Conservation (phyloP, 2,888 invertebrate genomes). For the Pristionchus arcanus region DNA sequence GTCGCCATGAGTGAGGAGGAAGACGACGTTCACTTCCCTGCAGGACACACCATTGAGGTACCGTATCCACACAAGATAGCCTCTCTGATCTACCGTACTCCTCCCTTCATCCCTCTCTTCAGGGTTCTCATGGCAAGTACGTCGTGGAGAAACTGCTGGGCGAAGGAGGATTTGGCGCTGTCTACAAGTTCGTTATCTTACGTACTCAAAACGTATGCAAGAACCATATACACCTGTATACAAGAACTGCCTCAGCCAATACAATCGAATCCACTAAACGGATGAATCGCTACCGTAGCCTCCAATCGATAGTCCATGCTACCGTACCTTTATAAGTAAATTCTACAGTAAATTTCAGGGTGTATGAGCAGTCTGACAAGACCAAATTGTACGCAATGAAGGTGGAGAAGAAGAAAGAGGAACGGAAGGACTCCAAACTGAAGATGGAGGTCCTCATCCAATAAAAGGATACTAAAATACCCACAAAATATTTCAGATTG, state of each 20-base stretch:
- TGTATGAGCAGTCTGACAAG: slow-evolving; percentile 64
- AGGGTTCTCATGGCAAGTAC: slow-evolving; percentile 62
- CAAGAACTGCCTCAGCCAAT: too few species aligned
- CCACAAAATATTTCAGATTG: slow-evolving; percentile 59
- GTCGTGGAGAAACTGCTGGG: slow-evolving; percentile 67
- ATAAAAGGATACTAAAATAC: too few species aligned
- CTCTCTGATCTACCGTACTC: background rate
- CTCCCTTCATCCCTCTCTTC: slow-evolving; percentile 36
- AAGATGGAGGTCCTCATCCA: slow-evolving; percentile 70
- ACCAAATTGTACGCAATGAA: slow-evolving; percentile 71
- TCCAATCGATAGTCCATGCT: too few species aligned
- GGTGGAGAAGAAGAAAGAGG: slow-evolving; percentile 72
- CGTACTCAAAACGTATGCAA: background rate
- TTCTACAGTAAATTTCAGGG: slow-evolving; percentile 52
- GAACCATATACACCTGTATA: too few species aligned
- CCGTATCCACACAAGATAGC: background rate
- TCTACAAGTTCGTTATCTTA: slow-evolving; percentile 58
- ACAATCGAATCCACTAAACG: too few species aligned
- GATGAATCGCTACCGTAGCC: too few species aligned
- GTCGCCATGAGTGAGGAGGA: slow-evolving; percentile 59
- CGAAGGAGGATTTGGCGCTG: slow-evolving; percentile 74
- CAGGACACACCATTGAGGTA: slow-evolving; percentile 47
- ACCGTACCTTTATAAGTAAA: too few species aligned
- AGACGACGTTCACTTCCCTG: slow-evolving; percentile 59
- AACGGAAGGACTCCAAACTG: slow-evolving; percentile 70